phyloP scores from a whole-genome alignment of 2,797 vertebrate genomes.

The Salarias fasciatus region DNA sequence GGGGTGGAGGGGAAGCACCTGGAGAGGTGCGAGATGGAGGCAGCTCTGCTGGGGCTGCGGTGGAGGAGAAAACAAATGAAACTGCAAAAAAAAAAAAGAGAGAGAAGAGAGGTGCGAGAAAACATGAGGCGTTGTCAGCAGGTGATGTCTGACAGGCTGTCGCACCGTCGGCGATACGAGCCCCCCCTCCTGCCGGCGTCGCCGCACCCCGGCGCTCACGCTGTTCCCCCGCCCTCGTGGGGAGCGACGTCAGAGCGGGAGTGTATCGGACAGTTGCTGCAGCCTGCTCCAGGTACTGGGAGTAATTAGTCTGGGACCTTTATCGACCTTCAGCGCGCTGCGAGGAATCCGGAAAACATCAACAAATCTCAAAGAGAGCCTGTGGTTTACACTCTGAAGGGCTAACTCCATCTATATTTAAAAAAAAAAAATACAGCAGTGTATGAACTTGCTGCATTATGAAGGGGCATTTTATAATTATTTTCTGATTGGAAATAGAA shows the following conservation, averaged over 20 bases:
- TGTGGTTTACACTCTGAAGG: slow-evolving; percentile 2
- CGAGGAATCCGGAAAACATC: neutral
- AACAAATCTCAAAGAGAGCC: neutral
- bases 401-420: too few species aligned
- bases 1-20: slow-evolving; percentile 24
- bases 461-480: too few species aligned
- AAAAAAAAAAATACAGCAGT: too few species aligned
- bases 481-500: too few species aligned
- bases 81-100: slow-evolving; percentile 12
- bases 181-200: slow-evolving; percentile 25
- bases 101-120: slow-evolving; percentile 47
- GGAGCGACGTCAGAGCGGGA: slow-evolving; percentile 13
- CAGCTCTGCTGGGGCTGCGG: slow-evolving; percentile 23
- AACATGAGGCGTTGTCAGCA: slow-evolving; percentile 54
- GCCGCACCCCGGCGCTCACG: too few species aligned
- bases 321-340: neutral
- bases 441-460: too few species aligned
- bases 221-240: slow-evolving; percentile 4
- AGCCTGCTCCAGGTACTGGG: neutral
- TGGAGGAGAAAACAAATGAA: slow-evolving; percentile 53
- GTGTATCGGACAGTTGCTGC: neutral
- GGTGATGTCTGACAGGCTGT: slow-evolving; percentile 64
- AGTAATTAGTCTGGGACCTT: slow-evolving; percentile 26
- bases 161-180: slow-evolving; percentile 35
- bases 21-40: slow-evolving; percentile 44